phyloP scores from a whole-genome alignment of 2,797 vertebrate genomes.

The Megaceryle alcyon region DNA sequence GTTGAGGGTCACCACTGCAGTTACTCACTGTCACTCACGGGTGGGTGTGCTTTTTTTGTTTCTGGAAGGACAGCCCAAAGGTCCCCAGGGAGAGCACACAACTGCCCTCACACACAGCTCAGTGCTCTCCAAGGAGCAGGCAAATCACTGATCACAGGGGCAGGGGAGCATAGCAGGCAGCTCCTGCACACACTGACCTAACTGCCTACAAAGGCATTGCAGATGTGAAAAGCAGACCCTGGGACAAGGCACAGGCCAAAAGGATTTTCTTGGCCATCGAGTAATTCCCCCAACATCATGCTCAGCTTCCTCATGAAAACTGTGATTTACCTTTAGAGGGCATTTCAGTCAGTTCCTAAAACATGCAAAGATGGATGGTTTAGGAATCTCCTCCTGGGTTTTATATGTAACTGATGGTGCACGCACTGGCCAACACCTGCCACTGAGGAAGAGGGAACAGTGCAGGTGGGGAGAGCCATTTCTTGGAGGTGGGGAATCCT shows the following conservation, averaged over 20 bases:
- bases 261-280: background rate
- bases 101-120: background rate
- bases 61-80: background rate
- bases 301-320: background rate
- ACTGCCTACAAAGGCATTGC: background rate
- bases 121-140: rapidly evolving
- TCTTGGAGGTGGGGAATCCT: background rate
- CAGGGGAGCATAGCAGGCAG: background rate
- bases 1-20: background rate
- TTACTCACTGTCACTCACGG: background rate
- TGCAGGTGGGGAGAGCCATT: background rate
- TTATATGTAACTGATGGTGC: background rate
- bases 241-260: background rate
- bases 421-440: background rate
- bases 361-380: background rate
- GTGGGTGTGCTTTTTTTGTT: background rate
- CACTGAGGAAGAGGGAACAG: rapidly evolving
- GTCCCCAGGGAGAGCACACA: background rate
- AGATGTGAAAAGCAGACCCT: background rate
- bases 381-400: background rate
- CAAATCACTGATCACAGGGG: rapidly evolving
- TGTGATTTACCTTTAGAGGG: background rate
- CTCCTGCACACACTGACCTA: rapidly evolving
- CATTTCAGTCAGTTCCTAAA: background rate
- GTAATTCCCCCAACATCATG: background rate